Evolutionary conservation across 2,113 vertebrate genomes (phyloP), one percentile per base, ranked within the genome.

Genomic region (Progne subis): DNA sequence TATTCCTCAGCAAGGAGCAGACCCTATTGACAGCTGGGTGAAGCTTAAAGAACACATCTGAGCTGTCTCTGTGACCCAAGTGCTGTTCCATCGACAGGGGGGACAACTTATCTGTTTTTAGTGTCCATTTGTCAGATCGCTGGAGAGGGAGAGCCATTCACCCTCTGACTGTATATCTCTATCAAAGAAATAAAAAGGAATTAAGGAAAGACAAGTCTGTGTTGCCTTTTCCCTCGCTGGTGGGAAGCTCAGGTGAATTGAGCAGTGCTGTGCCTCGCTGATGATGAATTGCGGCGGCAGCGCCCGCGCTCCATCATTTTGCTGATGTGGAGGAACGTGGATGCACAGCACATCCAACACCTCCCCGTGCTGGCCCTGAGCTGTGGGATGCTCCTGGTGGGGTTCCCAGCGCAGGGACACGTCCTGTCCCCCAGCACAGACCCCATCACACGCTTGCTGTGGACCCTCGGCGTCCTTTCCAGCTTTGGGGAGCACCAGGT

Each of bases 101-200:
- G 76, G 78, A 91, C 86, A 59, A 94, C 37, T 88, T 86, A 91
- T 86, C 93, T 84, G 71, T 43, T 95, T 85, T 89, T 80, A 97
- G 86, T 77, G 92, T 25, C 61, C 81, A 86, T 96, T 95, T 94
- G 84, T 96, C 93, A 96, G 26, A 61, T 57, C n/a, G 44, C 88
- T 78, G 72, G 57, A 61, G 83, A 92, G 39, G 53, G 41, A 92
- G 46, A 96, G 43, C 59, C 65, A 24, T 70, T 88, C 12, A 2
- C 41, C 47, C 53, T 68, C 90, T 69, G 75, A 8, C 69, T 64
- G 32, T 75, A 6, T 53, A 56, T 83, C 90, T 93, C 80, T 90
- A 86, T 68, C 79, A 77, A 81, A 90, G 78, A 78, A 61, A 25
- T 5, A 32, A 49, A 37, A 29, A 57, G 8, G 20, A 64, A 37